Base-by-base conservation (phyloP, 2,888 invertebrate species). In the Cheilosia impressa region DNA sequence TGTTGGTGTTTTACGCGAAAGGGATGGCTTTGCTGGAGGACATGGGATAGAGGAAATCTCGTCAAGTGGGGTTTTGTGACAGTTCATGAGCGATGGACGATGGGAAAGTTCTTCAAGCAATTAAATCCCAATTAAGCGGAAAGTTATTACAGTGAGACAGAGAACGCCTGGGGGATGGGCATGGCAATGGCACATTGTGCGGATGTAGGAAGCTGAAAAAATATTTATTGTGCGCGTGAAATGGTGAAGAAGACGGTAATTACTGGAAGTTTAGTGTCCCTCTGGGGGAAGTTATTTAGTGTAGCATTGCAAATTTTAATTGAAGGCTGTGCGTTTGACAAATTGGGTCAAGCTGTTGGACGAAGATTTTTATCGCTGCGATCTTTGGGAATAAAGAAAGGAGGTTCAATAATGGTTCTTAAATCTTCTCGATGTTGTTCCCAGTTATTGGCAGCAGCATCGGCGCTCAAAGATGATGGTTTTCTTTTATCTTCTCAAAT, bases 51-150 rank as follows among this genome's bases (percentile, higher is more conserved):
- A 41, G 38, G 43, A 45, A 53, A 60, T 52, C 57, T 57, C 57
- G 34, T 57, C 27, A 31, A 71, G 43, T 60, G 60, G 45, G 55
- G 47, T 52, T 52, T 62, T 66, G 43, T 62, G 71, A 76, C 55
- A 62, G 79, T 69, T 71, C 63, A 73, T 52, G 43, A 65, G 55
- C 24, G 15, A 43, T 83, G 55, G 66, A 1, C 38, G 38, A 38
- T 10, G 50, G 22, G 55, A 63, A 62, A 73, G 55, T 81, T 81
- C 53, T 81, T 81, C 58, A 24, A 69, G 71, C 84, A 76, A 80
- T 85, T 80, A 85, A 80, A 80, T 66, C 66, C 69, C 76, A 85
- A 80, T 85, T 85, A 80, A 71, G 71, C 43, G 71, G 81, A 77
- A 81, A 85, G 72, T 77, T 77, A 81, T 77, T 53, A 62, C 31